Conservation (phyloP, 2,888 invertebrate genomes). For the Platerodrilus igneus region DNA sequence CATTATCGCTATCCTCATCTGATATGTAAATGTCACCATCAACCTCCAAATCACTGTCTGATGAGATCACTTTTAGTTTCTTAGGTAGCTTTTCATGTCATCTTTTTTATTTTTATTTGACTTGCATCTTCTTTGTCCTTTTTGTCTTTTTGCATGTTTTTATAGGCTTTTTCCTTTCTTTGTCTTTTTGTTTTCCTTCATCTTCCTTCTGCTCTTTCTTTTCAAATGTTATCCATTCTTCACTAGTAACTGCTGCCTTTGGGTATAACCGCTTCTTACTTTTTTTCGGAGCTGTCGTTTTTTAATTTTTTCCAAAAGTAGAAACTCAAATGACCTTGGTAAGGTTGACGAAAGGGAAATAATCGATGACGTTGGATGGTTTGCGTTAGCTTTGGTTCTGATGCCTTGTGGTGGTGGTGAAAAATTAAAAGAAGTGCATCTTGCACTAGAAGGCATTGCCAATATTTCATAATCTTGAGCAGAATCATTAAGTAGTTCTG, state of each 20-base stretch:
- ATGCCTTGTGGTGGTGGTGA: not conserved
- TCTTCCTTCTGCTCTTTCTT: not conserved
- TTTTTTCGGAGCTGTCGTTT: not conserved
- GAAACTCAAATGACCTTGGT: not conserved
- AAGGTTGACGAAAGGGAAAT: not conserved
- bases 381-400: not conserved
- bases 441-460: not conserved
- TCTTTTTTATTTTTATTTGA: no score
- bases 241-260: not conserved
- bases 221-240: not conserved
- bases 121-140: not conserved
- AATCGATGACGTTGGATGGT: not conserved
- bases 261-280: not conserved
- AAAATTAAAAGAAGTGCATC: no score
- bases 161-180: not conserved
- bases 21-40: no score
- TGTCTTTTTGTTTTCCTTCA: not conserved
- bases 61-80: no score
- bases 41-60: no score
- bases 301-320: conserved; percentile 1
- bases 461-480: not conserved
- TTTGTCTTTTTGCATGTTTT: not conserved
- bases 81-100: no score
- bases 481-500: no score
- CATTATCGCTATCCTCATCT: no score